Conservation (phyloP, 1,140 invertebrate genomes). For the Euwallacea fornicatus region DNA sequence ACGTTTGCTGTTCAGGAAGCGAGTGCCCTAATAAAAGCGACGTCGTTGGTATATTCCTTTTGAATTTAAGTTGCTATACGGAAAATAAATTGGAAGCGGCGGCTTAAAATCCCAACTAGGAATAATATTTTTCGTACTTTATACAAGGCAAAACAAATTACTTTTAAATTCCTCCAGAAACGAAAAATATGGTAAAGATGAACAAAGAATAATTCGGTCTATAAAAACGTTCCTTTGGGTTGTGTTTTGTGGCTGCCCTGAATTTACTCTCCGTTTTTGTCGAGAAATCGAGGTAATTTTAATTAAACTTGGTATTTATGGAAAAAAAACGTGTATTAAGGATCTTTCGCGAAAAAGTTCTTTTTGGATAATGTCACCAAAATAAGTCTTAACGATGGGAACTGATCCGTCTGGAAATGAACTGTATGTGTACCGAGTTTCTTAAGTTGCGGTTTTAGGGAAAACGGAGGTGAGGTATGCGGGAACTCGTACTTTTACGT, state of each 20-base stretch:
- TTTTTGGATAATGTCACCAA: no score
- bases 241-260: neutral
- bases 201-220: conserved; percentile 27
- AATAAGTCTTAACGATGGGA: no score
- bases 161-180: conserved; percentile 30
- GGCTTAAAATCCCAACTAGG: conserved; percentile 29
- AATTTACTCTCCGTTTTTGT: neutral
- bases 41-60: conserved; percentile 28
- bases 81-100: conserved; percentile 29
- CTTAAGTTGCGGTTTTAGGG: no score
- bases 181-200: conserved; percentile 26
- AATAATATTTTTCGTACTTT: conserved; percentile 31
- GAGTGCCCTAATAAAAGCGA: conserved; percentile 25
- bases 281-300: conserved; percentile 16
- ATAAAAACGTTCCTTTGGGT: conserved; percentile 7
- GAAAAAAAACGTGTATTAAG: neutral
- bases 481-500: no score
- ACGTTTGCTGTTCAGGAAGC: conserved; percentile 19
- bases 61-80: conserved; percentile 29
- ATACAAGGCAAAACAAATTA: conserved; percentile 32
- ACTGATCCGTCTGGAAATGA: no score
- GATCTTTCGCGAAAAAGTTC: no score
- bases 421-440: no score
- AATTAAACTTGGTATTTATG: conserved; percentile 16
- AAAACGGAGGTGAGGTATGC: no score